Percentiles rank a stretch among this genome's conserved stretches.
phyloP scores from a whole-genome alignment of 2,888 invertebrate genomes.

The Lepetodrilus schrolli region DNA sequence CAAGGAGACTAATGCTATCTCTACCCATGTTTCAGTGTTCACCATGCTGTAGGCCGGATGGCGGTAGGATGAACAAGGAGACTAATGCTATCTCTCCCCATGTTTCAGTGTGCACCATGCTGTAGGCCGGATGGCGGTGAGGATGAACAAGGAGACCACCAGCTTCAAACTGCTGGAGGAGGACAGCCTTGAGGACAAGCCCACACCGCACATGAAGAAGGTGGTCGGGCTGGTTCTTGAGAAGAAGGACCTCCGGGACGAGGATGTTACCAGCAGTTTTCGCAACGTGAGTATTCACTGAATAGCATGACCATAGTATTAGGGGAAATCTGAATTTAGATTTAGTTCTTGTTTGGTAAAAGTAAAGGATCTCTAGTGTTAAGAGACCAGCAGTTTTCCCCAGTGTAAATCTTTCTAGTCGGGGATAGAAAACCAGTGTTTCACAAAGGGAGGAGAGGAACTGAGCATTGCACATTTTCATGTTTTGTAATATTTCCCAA shows the following conservation, averaged over 20 bases:
- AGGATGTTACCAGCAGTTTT: slow-evolving; percentile 54
- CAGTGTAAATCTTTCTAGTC: too few species aligned
- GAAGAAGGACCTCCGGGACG: slow-evolving; percentile 52
- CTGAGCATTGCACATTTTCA: too few species aligned
- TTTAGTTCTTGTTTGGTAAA: too few species aligned
- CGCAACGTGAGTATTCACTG: slow-evolving; percentile 52
- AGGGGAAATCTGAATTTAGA: too few species aligned
- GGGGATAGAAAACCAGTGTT: too few species aligned
- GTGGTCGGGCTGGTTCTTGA: slow-evolving; percentile 48
- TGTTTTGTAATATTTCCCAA: too few species aligned
- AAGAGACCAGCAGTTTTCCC: too few species aligned
- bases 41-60: neutral
- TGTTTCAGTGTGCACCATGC: slow-evolving; percentile 23
- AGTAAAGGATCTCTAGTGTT: too few species aligned
- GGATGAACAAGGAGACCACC: slow-evolving; percentile 40
- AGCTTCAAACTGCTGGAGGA: slow-evolving; percentile 48
- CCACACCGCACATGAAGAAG: slow-evolving; percentile 47
- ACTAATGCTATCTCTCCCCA: neutral
- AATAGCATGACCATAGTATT: neutral
- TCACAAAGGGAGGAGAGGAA: too few species aligned
- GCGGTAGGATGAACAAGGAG: too few species aligned
- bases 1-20: neutral
- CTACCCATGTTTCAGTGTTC: neutral
- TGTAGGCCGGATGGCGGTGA: slow-evolving; percentile 42
- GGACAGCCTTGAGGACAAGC: slow-evolving; percentile 44